These are phyloP conservation scores for Copidosoma aretas DNA, from an alignment of 2,888 invertebrate species.

Conservation along the genomic window DNA sequence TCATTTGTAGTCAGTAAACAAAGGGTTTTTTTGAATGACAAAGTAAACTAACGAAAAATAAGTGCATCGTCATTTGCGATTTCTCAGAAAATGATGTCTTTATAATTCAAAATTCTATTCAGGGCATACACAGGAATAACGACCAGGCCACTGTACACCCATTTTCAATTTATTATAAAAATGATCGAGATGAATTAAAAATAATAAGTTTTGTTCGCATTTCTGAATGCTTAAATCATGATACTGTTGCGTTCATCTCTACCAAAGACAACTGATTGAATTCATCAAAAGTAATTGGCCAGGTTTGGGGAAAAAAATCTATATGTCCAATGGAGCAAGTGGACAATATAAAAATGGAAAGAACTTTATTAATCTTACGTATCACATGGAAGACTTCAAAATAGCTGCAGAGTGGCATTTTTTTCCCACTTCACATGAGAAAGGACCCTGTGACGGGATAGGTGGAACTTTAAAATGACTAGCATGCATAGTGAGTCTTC, in stretches of 20 bases:
- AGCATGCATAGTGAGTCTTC: not conserved
- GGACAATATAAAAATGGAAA: constrained; percentile 39
- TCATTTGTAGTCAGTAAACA: too few species aligned
- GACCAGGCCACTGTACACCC: constrained; percentile 19
- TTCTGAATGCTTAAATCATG: too few species aligned
- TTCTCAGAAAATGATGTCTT: constrained; percentile 14
- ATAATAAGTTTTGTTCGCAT: too few species aligned
- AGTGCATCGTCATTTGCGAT: too few species aligned
- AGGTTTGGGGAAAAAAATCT: constrained; percentile 19
- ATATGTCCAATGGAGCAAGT: constrained; percentile 35
- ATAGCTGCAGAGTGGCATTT: constrained; percentile 39
- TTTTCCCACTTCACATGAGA: constrained; percentile 39
- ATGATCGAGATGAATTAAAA: not conserved
- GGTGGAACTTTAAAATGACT: not conserved
- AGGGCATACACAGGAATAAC: constrained; percentile 17
- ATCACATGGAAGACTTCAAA: constrained; percentile 34
- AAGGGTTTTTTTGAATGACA: too few species aligned
- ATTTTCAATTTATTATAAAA: constrained; percentile 14
- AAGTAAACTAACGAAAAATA: too few species aligned
- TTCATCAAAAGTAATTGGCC: too few species aligned
- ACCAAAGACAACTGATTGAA: too few species aligned
- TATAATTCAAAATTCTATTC: constrained; percentile 10
- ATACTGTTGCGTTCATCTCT: too few species aligned
- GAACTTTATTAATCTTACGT: constrained; percentile 37
- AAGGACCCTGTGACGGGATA: constrained; percentile 39